phyloP scores from a whole-genome alignment of 2,113 vertebrate species.

The Verasper variegatus region DNA sequence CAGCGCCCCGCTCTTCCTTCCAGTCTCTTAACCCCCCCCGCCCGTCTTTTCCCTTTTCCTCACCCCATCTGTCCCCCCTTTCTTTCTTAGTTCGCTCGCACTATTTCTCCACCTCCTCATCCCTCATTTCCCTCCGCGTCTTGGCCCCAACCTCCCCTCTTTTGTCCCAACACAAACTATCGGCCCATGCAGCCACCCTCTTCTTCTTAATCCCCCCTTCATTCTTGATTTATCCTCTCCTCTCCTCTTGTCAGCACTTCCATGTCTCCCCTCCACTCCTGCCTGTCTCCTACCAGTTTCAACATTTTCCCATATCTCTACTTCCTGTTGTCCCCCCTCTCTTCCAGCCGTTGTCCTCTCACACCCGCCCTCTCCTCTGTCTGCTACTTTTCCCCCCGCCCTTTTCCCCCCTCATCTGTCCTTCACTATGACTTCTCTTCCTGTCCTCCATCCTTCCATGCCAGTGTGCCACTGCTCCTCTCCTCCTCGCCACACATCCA shows the following conservation, averaged over 20 bases:
- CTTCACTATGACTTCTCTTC: conserved; percentile 73
- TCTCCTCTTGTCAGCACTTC: background rate
- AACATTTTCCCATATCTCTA: background rate
- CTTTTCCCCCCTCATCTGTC: conserved; percentile 47
- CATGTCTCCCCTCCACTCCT: background rate
- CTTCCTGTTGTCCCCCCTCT: background rate
- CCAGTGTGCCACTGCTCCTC: conserved; percentile 61
- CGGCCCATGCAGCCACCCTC: conserved; percentile 17
- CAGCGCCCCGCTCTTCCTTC: conserved; percentile 49
- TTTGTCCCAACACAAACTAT: conserved; percentile 45
- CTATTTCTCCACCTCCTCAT: conserved; percentile 28
- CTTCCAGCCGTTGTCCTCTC: background rate
- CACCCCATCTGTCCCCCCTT: conserved; percentile 63
- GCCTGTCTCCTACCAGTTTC: background rate
- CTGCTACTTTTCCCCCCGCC: conserved; percentile 26
- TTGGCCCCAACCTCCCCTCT: conserved; percentile 17
- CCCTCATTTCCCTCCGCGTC: conserved; percentile 21
- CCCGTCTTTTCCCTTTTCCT: conserved; percentile 51
- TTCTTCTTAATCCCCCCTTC: conserved; percentile 20
- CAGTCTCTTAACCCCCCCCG: conserved; percentile 10
- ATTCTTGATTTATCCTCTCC: background rate
- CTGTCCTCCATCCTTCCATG: conserved; percentile 65
- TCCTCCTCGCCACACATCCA: conserved; percentile 73
- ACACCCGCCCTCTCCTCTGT: conserved; percentile 18
- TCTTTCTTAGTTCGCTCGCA: conserved; percentile 31